Conservation (phyloP, 2,888 invertebrate genomes). For the Aporophyla nigra region DNA sequence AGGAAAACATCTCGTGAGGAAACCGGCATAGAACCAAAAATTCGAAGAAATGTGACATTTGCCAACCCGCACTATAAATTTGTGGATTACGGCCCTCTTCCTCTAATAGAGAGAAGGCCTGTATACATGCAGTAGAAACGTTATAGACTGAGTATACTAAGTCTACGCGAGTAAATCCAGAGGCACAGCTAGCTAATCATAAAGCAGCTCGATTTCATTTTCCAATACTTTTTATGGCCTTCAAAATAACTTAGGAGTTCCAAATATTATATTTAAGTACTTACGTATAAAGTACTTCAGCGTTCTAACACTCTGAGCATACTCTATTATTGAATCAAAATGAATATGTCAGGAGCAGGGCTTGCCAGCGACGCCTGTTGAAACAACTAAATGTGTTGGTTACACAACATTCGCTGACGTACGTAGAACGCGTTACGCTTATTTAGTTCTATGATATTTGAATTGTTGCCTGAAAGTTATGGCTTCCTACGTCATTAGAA, state of each 20-base stretch:
- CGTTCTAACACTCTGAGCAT: constrained; percentile 30
- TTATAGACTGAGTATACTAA: too few relatives aligned
- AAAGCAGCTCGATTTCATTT: background rate
- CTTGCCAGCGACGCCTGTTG: constrained; percentile 53
- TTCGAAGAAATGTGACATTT: too few relatives aligned
- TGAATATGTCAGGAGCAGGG: constrained; percentile 72
- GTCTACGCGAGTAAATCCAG: too few relatives aligned
- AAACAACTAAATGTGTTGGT: constrained; percentile 49
- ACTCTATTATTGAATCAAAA: constrained; percentile 66
- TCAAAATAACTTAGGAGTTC: constrained; percentile 27
- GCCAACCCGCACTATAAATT: too few relatives aligned
- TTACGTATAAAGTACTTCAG: constrained; percentile 16
- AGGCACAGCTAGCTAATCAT: background rate
- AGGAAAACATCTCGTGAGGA: too few relatives aligned
- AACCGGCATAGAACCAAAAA: too few relatives aligned
- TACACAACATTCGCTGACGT: constrained; percentile 58
- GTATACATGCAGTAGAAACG: too few relatives aligned
- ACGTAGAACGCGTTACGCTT: constrained; percentile 34
- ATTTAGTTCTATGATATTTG: constrained; percentile 48
- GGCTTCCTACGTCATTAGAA: constrained; percentile 19
- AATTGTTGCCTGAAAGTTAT: constrained; percentile 29
- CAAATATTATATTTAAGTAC: constrained; percentile 30
- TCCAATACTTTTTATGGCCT: background rate
- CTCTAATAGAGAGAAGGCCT: too few relatives aligned
- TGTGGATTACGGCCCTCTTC: too few relatives aligned